Conservation (phyloP, 2,797 vertebrate genomes). For the Mus minutoides region DNA sequence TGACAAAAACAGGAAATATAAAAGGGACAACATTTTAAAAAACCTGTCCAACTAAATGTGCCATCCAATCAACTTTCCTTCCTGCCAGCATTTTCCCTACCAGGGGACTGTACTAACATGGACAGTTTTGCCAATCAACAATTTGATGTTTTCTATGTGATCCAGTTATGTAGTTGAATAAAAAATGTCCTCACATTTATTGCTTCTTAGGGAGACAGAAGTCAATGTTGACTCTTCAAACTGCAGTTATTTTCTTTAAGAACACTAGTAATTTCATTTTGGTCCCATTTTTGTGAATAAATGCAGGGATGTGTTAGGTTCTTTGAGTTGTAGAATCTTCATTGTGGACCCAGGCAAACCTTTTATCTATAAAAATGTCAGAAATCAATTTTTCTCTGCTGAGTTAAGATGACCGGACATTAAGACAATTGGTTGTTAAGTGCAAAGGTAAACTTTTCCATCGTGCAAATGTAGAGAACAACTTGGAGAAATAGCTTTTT, state of each 20-base stretch:
- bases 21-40: constrained; percentile 60
- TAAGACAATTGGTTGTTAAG: background rate
- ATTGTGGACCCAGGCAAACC: too few species aligned
- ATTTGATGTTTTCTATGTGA: background rate
- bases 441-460: background rate
- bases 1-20: constrained; percentile 28
- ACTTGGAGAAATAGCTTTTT: background rate
- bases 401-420: background rate
- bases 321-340: background rate
- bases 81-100: background rate
- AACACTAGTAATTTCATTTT: background rate
- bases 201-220: background rate
- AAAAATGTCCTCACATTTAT: background rate
- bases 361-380: background rate
- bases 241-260: background rate
- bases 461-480: background rate
- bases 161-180: background rate
- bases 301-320: background rate
- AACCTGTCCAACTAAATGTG: constrained; percentile 52
- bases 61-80: constrained; percentile 14
- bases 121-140: background rate
- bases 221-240: background rate
- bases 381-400: background rate
- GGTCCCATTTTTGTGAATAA: background rate
- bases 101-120: constrained; percentile 3